Evolutionary conservation across 1,140 invertebrate genomes (phyloP).

Genomic region (Homalodisca vitripennis): DNA sequence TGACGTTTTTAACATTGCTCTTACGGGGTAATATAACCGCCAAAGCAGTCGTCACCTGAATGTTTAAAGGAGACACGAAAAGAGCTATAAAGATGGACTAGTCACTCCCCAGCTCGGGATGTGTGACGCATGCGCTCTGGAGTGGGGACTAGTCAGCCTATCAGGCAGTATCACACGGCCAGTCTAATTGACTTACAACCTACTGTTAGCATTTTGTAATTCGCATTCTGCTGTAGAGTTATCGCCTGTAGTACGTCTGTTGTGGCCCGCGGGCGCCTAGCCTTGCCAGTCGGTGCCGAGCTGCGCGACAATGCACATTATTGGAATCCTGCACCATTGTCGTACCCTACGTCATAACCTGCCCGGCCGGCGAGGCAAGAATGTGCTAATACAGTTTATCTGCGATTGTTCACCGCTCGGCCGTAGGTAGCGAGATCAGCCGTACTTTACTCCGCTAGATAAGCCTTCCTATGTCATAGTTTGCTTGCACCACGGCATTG

Average conservation of each 20-base stretch:
- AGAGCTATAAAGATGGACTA: no score
- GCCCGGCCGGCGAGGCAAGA: not conserved
- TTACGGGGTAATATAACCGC: no score
- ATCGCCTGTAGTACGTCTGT: not conserved
- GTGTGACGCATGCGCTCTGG: no score
- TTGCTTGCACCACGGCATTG: not conserved
- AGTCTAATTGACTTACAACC: conserved; percentile 10
- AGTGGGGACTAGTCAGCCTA: no score
- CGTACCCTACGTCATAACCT: not conserved
- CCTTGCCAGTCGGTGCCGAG: no score
- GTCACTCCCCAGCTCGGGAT: no score
- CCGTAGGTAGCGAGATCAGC: no score
- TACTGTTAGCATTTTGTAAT: conserved; percentile 7
- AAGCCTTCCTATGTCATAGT: conserved; percentile 1
- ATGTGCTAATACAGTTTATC: not conserved
- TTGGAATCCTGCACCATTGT: not conserved
- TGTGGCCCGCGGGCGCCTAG: no score
- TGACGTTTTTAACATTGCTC: no score
- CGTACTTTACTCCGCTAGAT: not conserved
- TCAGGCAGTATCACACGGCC: no score
- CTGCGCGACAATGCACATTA: conserved; percentile 14
- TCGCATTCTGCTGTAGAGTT: conserved; percentile 4
- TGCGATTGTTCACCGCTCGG: conserved; percentile 1
- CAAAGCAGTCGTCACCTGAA: no score
- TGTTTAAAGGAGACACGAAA: no score